Base-by-base conservation (phyloP, 2,888 invertebrate species). In the Oscheius sp. region DNA sequence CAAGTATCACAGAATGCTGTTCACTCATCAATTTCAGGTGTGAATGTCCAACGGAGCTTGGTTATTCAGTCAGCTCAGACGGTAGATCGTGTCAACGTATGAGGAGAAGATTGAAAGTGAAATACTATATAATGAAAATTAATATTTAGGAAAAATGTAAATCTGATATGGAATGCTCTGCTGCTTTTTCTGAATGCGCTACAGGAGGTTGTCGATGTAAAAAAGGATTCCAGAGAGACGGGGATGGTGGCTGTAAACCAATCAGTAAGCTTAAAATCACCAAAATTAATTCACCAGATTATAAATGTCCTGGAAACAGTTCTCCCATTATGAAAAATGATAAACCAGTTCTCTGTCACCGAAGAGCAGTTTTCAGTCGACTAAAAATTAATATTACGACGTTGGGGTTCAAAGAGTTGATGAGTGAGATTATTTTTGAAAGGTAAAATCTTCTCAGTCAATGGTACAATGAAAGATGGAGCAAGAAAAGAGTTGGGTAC, bases 161-260 rank as follows among this genome's bases (percentile, higher is more conserved):
- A 51, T 76, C 73, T 6, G 84, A 83, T 54, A 69, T 82, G 73
- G 84, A 83, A 65, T 83, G 84, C 67, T 80, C 79, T 3, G 78
- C 84, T 6, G 84, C 84, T 9, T 83, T 81, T 66, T 79, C 80
- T 1, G 83, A 83, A 65, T 83, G 84, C 61, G 73, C 81, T 1
- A 73, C 79, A 1, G 80, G 82, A 9, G 83, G 83, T 0, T 83
- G 84, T 67, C 71, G 83, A 45, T 83, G 84, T 66, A 83, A 84
- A 61, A 45, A 66, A 28, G 83, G 84, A 56, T 83, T 83, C 70
- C 81, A 84, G 68, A 66, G 82, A 61, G 82, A 83, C 51, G 81
- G 82, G n/a, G 73, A 73, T 56, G 84, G 83, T 20, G 83, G 84
- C 9, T 83, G 84, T 72, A 80, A 82, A 56, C 82, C 83, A 0